A percentile compares a stretch with the other conserved stretches of the same genome.
Evolutionary conservation across 2,797 vertebrate species (phyloP).

Genomic region (Falco cherrug): DNA sequence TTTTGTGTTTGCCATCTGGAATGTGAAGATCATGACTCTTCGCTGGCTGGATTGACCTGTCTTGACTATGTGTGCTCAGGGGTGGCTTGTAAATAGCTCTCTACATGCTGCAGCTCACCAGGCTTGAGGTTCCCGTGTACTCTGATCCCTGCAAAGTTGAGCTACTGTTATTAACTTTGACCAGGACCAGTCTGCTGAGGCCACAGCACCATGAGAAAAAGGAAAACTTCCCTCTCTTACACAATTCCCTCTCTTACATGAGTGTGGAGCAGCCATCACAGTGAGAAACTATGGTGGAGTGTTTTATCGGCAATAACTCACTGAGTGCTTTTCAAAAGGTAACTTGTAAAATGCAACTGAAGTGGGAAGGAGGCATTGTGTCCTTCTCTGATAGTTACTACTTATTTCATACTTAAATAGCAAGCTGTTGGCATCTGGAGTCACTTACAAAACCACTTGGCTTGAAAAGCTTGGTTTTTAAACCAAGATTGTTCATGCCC

Average conservation of each 20-base stretch:
- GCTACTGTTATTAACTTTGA: background rate
- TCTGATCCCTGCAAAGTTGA: background rate
- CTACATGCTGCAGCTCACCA: background rate
- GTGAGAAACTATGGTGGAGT: background rate
- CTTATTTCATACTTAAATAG: background rate
- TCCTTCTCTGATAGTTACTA: background rate
- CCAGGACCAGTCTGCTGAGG: background rate
- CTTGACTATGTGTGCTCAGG: background rate
- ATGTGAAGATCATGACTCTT: background rate
- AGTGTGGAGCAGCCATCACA: background rate
- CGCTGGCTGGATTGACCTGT: background rate
- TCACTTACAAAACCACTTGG: background rate
- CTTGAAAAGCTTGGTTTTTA: background rate
- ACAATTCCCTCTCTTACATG: background rate
- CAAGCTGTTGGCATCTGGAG: background rate
- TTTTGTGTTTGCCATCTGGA: background rate
- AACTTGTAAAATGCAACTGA: background rate
- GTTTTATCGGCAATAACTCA: background rate
- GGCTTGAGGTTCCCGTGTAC: background rate
- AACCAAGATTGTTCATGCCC: background rate
- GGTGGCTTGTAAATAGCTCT: background rate
- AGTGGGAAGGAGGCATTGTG: background rate
- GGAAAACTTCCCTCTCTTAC: background rate
- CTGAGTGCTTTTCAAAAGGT: background rate
- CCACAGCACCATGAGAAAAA: background rate